A percentile compares a stretch with the other conserved stretches of the same genome.
Conservation (phyloP, 2,888 invertebrate genomes). For the Lobophora halterata region DNA sequence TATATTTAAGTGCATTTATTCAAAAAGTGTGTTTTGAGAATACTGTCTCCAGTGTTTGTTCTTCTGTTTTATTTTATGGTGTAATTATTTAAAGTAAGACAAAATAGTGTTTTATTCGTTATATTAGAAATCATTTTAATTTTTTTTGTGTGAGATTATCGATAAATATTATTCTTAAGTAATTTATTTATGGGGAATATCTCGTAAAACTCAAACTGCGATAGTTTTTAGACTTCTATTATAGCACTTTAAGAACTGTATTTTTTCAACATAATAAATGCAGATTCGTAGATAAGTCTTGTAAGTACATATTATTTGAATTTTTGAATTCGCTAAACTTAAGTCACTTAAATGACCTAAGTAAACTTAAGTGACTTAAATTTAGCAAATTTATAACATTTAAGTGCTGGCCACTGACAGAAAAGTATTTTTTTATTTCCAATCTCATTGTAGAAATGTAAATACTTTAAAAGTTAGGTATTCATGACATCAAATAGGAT, state of each 20-base stretch:
- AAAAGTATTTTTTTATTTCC: conserved; percentile 28
- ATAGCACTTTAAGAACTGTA: conserved; percentile 1
- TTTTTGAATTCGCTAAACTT: too few species aligned
- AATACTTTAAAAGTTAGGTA: conserved; percentile 23
- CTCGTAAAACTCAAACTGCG: conserved; percentile 2
- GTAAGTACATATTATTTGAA: too few species aligned
- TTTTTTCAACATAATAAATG: conserved; percentile 2
- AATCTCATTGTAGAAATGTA: conserved; percentile 24
- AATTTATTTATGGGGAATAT: neutral
- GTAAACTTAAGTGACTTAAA: too few species aligned
- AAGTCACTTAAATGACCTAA: too few species aligned
- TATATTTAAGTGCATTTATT: conserved; percentile 52
- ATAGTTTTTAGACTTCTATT: conserved; percentile 2
- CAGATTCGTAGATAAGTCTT: neutral
- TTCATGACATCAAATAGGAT: conserved; percentile 31
- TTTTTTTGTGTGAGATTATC: conserved; percentile 6
- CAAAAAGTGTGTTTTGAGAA: conserved; percentile 42
- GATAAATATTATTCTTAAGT: neutral
- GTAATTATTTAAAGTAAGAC: too few species aligned
- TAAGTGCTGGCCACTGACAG: conserved; percentile 48
- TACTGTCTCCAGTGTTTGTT: too few species aligned
- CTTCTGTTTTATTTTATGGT: too few species aligned
- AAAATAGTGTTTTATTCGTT: too few species aligned
- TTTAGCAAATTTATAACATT: conserved; percentile 6
- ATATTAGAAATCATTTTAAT: too few species aligned